A percentile compares a stretch with the other conserved stretches of the same genome.
These are phyloP conservation scores for Siderastrea siderea DNA, from an alignment of 92 coral and sea anemone species.

Conservation along the genomic window DNA sequence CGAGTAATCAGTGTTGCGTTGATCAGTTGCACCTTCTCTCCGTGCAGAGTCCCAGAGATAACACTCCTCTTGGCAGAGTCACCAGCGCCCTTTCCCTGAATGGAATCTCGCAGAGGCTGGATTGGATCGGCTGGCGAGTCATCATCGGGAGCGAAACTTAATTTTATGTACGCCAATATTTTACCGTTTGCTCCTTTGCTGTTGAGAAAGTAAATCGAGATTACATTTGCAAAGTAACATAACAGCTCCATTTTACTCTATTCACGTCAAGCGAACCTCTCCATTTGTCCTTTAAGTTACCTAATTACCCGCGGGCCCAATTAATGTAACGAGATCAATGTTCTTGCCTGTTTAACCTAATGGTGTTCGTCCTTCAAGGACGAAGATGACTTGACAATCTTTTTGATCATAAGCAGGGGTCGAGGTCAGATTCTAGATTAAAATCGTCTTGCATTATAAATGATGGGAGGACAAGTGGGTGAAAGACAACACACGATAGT, in stretches of 20 bases:
- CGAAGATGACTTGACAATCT: too few relatives aligned
- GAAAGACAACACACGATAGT: too few relatives aligned
- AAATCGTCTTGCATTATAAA: too few relatives aligned
- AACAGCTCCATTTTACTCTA: background rate
- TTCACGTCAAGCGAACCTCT: background rate
- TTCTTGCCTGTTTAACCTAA: too few relatives aligned
- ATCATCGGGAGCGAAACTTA: slow-evolving; percentile 93
- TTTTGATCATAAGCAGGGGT: too few relatives aligned
- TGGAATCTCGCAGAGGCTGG: slow-evolving; percentile 63
- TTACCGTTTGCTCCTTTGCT: slow-evolving; percentile 74
- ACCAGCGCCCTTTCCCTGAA: slow-evolving; percentile 27
- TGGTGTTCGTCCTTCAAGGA: too few relatives aligned
- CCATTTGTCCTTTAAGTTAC: too few relatives aligned
- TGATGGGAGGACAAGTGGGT: too few relatives aligned
- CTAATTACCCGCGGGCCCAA: too few relatives aligned
- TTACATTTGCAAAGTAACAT: background rate
- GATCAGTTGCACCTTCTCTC: slow-evolving; percentile 74
- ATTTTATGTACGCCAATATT: slow-evolving; percentile 76
- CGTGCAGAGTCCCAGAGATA: slow-evolving; percentile 73
- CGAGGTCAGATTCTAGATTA: too few relatives aligned
- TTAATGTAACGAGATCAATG: too few relatives aligned
- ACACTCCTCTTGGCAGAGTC: slow-evolving; percentile 37
- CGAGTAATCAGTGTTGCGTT: slow-evolving; percentile 73
- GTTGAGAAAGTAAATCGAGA: background rate
- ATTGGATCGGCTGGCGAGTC: slow-evolving; percentile 91